Percentiles rank a stretch among this genome's conserved stretches.
phyloP scores from a whole-genome alignment of 2,797 vertebrate species.

The Rhabdomys pumilio region DNA sequence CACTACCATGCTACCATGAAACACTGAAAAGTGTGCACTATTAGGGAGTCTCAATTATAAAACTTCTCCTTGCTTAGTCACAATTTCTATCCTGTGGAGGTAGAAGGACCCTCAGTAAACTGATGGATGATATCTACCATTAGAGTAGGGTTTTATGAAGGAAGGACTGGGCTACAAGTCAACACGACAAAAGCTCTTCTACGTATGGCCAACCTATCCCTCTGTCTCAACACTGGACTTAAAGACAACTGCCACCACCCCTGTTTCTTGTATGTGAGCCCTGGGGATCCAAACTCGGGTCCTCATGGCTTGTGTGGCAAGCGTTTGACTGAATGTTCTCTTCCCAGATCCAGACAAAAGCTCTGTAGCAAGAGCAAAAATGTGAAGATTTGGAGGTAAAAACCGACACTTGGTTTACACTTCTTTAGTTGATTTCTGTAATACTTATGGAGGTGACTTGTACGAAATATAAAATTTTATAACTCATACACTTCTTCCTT shows the following conservation, averaged over 20 bases:
- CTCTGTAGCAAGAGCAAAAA: background rate
- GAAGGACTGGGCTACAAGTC: background rate
- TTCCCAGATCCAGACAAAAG: conserved; percentile 15
- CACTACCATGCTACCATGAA: no score
- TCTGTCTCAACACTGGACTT: background rate
- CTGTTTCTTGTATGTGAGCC: background rate
- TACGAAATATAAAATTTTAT: background rate
- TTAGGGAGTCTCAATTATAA: background rate
- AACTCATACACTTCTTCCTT: conserved; percentile 5
- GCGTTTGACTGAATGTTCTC: background rate
- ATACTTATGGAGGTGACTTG: conserved; percentile 64
- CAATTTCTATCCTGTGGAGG: no score
- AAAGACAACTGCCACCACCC: background rate
- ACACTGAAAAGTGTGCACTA: background rate
- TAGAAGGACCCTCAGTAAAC: background rate
- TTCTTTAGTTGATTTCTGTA: conserved; percentile 18
- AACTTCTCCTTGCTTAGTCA: background rate
- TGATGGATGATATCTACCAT: background rate
- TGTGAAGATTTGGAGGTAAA: background rate
- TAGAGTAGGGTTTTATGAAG: conserved; percentile 10
- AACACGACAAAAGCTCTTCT: background rate
- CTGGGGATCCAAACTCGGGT: background rate
- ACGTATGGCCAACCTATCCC: background rate
- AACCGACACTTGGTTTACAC: background rate
- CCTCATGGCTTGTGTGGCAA: background rate